phyloP scores from a whole-genome alignment of 2,888 invertebrate species.

The Leucophenga maculata region DNA sequence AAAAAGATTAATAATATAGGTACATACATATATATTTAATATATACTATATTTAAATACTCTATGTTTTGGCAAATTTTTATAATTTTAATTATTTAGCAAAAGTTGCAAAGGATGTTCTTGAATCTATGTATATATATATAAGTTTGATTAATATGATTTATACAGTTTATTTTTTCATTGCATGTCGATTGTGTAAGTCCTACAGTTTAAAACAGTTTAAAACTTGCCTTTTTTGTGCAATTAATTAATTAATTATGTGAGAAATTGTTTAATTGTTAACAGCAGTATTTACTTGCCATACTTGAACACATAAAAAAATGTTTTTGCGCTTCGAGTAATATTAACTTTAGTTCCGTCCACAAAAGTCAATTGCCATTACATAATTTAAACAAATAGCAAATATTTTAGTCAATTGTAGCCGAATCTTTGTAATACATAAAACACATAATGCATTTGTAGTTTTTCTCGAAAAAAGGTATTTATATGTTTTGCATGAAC shows the following conservation, averaged over 20 bases:
- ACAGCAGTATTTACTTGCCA: constrained; percentile 27
- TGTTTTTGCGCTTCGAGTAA: constrained; percentile 13
- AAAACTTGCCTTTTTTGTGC: constrained; percentile 5
- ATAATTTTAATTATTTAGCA: constrained; percentile 7
- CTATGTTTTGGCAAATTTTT: constrained; percentile 19
- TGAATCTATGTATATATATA: not conserved
- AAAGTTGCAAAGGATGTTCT: not conserved
- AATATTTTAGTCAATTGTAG: constrained; percentile 42
- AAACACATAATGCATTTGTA: not conserved
- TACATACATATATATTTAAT: constrained; percentile 41
- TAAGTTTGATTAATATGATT: constrained; percentile 4
- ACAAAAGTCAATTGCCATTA: constrained; percentile 43
- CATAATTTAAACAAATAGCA: constrained; percentile 37
- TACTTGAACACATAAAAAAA: constrained; percentile 12
- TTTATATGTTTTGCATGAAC: constrained; percentile 63
- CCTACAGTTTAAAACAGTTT: not conserved
- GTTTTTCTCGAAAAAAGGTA: not conserved
- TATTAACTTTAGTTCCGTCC: constrained; percentile 20
- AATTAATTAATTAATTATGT: not conserved
- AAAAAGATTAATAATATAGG: constrained; percentile 33
- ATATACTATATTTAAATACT: too few species aligned
- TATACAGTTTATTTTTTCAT: constrained; percentile 1
- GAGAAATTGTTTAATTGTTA: not conserved
- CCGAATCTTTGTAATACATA: constrained; percentile 27
- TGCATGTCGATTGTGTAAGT: constrained; percentile 4